Conservation (phyloP, 2,113 vertebrate species). For the Agapornis roseicollis region DNA sequence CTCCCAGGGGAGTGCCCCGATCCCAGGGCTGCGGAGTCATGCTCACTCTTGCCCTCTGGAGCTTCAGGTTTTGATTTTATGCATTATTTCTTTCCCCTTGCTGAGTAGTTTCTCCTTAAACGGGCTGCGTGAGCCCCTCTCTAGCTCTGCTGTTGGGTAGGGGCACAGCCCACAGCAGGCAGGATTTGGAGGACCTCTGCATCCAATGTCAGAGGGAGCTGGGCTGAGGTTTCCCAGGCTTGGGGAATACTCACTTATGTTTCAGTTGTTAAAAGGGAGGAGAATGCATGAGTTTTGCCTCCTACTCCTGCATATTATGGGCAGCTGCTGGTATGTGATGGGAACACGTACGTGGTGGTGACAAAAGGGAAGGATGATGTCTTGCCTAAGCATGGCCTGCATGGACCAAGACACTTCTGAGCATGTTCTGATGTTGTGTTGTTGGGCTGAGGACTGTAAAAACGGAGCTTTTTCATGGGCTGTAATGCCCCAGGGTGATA, state of each 20-base stretch:
- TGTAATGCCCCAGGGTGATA: rapidly evolving
- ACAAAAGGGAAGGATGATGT: rapidly evolving
- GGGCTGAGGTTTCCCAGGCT: background rate
- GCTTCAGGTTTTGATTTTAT: constrained; percentile 22
- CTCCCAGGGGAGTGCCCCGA: constrained; percentile 49
- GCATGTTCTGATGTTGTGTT: rapidly evolving
- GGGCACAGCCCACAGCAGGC: background rate
- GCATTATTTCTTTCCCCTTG: background rate
- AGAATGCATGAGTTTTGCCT: background rate
- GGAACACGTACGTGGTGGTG: background rate
- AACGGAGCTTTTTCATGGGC: rapidly evolving
- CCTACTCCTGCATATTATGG: background rate
- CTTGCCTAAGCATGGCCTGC: background rate
- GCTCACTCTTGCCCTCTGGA: constrained; percentile 61
- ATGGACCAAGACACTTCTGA: background rate
- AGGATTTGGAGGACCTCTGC: background rate
- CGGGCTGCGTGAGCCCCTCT: background rate
- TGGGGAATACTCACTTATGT: rapidly evolving
- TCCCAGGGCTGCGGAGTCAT: constrained; percentile 29
- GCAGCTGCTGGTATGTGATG: background rate
- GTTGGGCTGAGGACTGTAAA: background rate
- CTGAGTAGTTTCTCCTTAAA: background rate
- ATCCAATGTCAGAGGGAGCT: rapidly evolving
- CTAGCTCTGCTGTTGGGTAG: background rate
- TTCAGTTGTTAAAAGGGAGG: background rate